Percentiles rank a stretch among this genome's conserved stretches.
These are phyloP conservation scores for Rhinoderma darwinii DNA, from an alignment of 2,113 vertebrate species.

Conservation along the genomic window DNA sequence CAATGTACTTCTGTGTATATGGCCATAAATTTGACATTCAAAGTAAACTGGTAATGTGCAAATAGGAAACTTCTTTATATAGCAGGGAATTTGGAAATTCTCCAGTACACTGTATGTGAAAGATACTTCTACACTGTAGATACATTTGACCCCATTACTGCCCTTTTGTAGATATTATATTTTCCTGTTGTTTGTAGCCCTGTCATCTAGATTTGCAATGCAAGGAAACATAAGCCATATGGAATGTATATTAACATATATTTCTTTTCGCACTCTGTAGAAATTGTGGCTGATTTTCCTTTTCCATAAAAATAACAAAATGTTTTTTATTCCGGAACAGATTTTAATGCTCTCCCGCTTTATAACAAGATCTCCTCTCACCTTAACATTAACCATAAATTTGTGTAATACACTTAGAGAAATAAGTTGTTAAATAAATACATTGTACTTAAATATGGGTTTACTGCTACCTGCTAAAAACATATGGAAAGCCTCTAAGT, in stretches of 20 bases:
- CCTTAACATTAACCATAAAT: conserved; percentile 5
- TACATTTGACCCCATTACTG: background rate
- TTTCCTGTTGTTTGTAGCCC: conserved; percentile 14
- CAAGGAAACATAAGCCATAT: conserved; percentile 24
- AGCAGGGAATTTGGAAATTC: background rate
- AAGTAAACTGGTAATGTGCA: background rate
- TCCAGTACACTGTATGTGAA: background rate
- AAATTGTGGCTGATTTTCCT: conserved; percentile 10
- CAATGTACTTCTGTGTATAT: background rate
- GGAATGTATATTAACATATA: conserved; percentile 21
- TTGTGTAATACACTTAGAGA: background rate
- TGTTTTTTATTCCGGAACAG: background rate
- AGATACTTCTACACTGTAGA: background rate
- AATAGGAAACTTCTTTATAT: background rate
- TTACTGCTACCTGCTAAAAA: conserved; percentile 2
- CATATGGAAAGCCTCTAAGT: background rate
- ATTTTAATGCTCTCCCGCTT: background rate
- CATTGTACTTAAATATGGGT: background rate
- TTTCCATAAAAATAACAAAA: conserved; percentile 17
- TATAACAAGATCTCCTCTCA: background rate
- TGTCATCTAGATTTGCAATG: conserved; percentile 8
- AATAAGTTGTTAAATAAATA: conserved; percentile 22
- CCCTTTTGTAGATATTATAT: conserved; percentile 17
- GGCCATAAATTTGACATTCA: background rate
- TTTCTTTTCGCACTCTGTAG: conserved; percentile 22